Percentiles rank a stretch among this genome's conserved stretches.
These are phyloP conservation scores for Athetis lepigone DNA, from an alignment of 2,888 invertebrate species.

Conservation along the genomic window DNA sequence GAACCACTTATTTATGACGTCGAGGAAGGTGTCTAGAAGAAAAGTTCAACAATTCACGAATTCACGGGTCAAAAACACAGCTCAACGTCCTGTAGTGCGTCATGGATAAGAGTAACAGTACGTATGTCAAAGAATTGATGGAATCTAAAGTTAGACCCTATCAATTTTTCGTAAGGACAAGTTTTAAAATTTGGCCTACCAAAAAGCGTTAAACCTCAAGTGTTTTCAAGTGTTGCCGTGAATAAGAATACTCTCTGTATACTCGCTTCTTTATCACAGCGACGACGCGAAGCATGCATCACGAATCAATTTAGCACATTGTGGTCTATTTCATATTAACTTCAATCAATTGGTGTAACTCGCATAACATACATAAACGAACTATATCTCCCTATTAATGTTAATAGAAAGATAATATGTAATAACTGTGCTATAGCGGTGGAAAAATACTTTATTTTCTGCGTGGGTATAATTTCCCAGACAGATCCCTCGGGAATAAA, in stretches of 20 bases:
- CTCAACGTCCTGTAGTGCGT: not conserved
- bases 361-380: conserved; percentile 41
- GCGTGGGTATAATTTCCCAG: conserved; percentile 36
- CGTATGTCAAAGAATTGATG: not conserved
- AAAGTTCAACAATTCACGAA: not conserved
- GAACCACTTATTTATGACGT: not conserved
- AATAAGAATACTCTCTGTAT: conserved; percentile 38
- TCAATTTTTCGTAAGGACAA: no score
- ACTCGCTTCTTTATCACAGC: conserved; percentile 49
- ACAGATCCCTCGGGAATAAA: conserved; percentile 51
- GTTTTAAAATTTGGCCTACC: no score
- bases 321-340: conserved; percentile 65
- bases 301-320: conserved; percentile 72
- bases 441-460: conserved; percentile 41
- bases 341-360: conserved; percentile 56
- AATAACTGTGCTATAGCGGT: conserved; percentile 25
- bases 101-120: not conserved
- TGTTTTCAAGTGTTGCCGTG: conserved; percentile 7
- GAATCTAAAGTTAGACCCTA: no score
- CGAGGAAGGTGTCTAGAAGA: not conserved
- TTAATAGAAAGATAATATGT: conserved; percentile 31
- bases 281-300: conserved; percentile 58
- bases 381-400: conserved; percentile 44
- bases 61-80: not conserved
- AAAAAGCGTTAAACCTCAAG: conserved; percentile 11